Evolutionary conservation across 2,797 vertebrate genomes (phyloP), one percentile per base, ranked within the genome.

Genomic region (Sebastolobus altivelis): DNA sequence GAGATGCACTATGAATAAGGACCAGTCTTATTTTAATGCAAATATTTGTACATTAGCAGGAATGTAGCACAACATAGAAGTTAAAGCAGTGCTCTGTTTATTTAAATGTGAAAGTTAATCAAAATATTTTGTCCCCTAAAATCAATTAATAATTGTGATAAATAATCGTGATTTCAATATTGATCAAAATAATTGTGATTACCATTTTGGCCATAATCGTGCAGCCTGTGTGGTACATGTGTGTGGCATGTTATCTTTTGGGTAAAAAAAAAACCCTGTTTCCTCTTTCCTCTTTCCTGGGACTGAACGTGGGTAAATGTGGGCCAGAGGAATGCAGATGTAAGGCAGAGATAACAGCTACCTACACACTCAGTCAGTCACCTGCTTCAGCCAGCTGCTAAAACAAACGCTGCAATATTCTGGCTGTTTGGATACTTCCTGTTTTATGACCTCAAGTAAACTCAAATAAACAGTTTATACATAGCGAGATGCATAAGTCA

Each of bases 271-370:
- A 46, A 20, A 40, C 20, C n/a, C 6, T 1, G 37, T 84, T 84
- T 81, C 72, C 72, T 63, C 79, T 84, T 84, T 81, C 72, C 72
- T 63, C 79, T 84, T 81, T 58, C 76, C 52, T 81, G 62, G 6
- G 31, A 69, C 67, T 33, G 65, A 79, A 83, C 63, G 40, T 77
- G 14, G 43, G 43, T 80, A 61, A 72, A 88, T 83, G 76, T 66
- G 70, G 87, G 52, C 77, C 20, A 8, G 58, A 83, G 81, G 84
- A 89, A 88, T 90, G 86, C 58, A 77, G 81, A 90, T 87, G 69
- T 84, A 38, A 49, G 72, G 67, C 25, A 68, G 40, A 75, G 81
- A 87, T 89, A 88, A 66, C 10, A 3, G 4, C 29, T 16, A 52
- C 60, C 38, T 16, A 69, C 71, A 74, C 71, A 63, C 40, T 35